Conservation (phyloP, 2,797 vertebrate genomes). For the Gastrophryne carolinensis region DNA sequence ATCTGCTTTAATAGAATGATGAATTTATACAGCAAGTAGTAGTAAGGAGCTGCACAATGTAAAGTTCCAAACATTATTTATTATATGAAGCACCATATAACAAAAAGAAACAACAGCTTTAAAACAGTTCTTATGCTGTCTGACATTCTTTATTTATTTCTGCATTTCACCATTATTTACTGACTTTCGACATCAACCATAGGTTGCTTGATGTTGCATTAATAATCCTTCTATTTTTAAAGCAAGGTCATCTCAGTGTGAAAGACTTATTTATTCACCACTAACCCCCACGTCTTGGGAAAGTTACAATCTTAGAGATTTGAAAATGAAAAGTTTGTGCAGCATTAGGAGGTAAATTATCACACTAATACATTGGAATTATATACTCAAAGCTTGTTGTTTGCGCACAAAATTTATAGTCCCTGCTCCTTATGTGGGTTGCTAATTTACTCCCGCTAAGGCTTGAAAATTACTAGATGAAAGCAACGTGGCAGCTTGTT, state of each 20-base stretch:
- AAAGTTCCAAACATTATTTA: no score
- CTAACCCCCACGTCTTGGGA: background rate
- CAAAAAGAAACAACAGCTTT: no score
- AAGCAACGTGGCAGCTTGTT: constrained; percentile 33
- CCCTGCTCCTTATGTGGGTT: constrained; percentile 16
- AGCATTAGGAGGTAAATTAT: constrained; percentile 29
- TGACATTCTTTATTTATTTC: constrained; percentile 1
- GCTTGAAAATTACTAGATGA: constrained; percentile 22
- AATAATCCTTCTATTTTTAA: background rate
- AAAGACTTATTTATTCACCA: background rate
- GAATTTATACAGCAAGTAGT: no score
- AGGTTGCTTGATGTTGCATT: constrained; percentile 1
- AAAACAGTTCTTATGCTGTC: no score
- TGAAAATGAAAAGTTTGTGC: background rate
- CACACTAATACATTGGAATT: constrained; percentile 33
- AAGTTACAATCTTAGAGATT: background rate
- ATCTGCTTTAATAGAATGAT: no score
- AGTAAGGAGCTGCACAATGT: no score
- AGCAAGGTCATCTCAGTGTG: background rate
- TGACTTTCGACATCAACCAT: background rate
- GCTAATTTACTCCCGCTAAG: constrained; percentile 34
- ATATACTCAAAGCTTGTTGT: constrained; percentile 16
- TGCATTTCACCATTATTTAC: background rate
- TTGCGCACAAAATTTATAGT: constrained; percentile 11
- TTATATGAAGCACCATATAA: no score